Evolutionary conservation across 2,888 invertebrate genomes (phyloP), one percentile per base, ranked within the genome.

Genomic region (Cremastobaeus sp.): DNA sequence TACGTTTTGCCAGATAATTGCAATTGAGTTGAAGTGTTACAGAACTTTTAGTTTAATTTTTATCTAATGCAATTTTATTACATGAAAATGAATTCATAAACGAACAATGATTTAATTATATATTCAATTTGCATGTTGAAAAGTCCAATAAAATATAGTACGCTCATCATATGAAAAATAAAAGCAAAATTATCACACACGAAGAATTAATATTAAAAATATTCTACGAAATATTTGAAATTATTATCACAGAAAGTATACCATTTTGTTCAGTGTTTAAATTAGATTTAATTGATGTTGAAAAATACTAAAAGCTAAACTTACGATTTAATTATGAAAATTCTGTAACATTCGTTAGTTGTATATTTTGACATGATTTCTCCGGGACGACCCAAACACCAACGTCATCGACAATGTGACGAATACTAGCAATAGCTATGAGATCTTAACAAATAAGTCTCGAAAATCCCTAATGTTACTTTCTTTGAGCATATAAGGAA

Each of bases 401-500:
- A 57, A 45, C 45, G 30, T 9, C 39, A 52, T 34, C 6, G 11
- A 69, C 21, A 54, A 47, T 41, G 18, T 54, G 54, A 47, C 17
- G 25, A 54, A 3, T 11, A 11, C 43, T 57, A 50, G 55, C 41
- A 43, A 45, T 59, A 54, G 34, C 45, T 68, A 52, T 21, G 59
- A 69, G 47, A 70, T 55, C 69, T 62, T 55, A 69, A 70, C 62
- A 41, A 69, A 70, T 70, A 70, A 70, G 30, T 55, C 69, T 48
- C 55, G 17, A 52, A 54, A 39, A 35, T 60, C 14, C 21, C 70
- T 70, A 71, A 48, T 20, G 50, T 50, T 71, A 71, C 71, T 71
- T 65, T 71, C 71, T 71, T 71, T 71, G 71, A 71, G 71, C 71
- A 71, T 64, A 43, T 64, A 57, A 64, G 64, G 57, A 71, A 71